Evolutionary conservation across 1,140 invertebrate genomes (phyloP).

Genomic region (Drosophila athabasca): DNA sequence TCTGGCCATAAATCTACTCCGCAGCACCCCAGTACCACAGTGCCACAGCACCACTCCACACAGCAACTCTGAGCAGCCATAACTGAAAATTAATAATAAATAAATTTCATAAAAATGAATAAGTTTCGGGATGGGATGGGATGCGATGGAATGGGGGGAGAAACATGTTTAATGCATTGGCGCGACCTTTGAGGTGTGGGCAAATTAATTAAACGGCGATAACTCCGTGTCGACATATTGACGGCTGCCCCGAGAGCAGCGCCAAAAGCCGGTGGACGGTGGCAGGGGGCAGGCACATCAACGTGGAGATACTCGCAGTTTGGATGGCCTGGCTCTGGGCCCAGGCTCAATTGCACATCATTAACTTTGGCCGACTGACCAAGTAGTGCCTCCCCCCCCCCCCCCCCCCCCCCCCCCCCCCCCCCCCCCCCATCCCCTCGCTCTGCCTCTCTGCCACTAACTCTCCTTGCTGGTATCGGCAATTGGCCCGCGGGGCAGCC

Average conservation of each 20-base stretch:
- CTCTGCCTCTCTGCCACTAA: neutral
- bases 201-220: constrained; percentile 73
- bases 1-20: constrained; percentile 31
- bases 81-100: constrained; percentile 9
- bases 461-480: neutral
- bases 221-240: constrained; percentile 55
- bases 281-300: constrained; percentile 2
- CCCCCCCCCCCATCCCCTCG: neutral
- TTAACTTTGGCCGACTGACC: constrained; percentile 77
- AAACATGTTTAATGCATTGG: constrained; percentile 25
- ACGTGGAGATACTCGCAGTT: constrained; percentile 15
- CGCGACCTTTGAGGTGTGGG: constrained; percentile 63
- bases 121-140: neutral
- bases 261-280: neutral
- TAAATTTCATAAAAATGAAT: constrained; percentile 8
- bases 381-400: constrained; percentile 37
- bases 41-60: neutral
- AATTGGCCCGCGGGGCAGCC: constrained; percentile 13
- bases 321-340: neutral
- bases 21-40: too few relatives aligned
- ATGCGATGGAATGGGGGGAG: too few relatives aligned
- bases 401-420: neutral
- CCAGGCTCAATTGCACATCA: constrained; percentile 50
- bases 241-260: constrained; percentile 42
- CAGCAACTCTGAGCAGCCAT: neutral